A percentile compares a stretch with the other conserved stretches of the same genome.
Evolutionary conservation across 2,888 invertebrate species (phyloP).

Genomic region (Entomobrya proxima): DNA sequence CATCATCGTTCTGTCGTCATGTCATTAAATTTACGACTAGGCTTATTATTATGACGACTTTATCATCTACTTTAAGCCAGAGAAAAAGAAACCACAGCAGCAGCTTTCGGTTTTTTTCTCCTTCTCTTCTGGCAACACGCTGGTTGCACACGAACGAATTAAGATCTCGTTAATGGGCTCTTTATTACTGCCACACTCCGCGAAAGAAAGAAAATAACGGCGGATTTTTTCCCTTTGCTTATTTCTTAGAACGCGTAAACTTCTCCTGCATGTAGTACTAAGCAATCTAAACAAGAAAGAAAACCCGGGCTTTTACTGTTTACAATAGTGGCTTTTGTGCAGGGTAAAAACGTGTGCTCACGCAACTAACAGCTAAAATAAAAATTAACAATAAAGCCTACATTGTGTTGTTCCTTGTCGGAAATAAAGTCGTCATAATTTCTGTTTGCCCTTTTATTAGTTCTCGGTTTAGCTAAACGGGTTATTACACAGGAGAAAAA

Average conservation of each 20-base stretch:
- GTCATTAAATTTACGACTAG: conserved; percentile 21
- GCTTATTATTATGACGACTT: neutral
- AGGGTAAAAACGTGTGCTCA: too few species aligned
- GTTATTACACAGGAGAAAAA: too few species aligned
- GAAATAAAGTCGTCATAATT: too few species aligned
- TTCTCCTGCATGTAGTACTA: neutral
- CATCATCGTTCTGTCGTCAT: neutral
- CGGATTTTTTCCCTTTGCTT: neutral
- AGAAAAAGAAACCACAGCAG: neutral
- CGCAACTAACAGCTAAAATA: too few species aligned
- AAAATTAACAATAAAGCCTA: too few species aligned
- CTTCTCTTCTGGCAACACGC: conserved; percentile 42
- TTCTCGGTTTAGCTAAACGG: too few species aligned
- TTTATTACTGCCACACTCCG: conserved; percentile 57
- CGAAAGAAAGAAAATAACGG: neutral
- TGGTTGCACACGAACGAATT: conserved; percentile 58
- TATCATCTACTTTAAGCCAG: neutral
- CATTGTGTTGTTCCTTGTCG: too few species aligned
- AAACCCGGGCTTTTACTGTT: too few species aligned
- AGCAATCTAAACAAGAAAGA: too few species aligned
- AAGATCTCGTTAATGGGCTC: conserved; percentile 63
- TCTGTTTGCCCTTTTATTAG: too few species aligned
- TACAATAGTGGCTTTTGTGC: too few species aligned
- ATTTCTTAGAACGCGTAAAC: neutral
- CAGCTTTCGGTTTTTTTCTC: neutral